Percentiles rank a stretch among this genome's conserved stretches.
Evolutionary conservation across 2,797 vertebrate species (phyloP).

Genomic region (Myotis daubentonii): DNA sequence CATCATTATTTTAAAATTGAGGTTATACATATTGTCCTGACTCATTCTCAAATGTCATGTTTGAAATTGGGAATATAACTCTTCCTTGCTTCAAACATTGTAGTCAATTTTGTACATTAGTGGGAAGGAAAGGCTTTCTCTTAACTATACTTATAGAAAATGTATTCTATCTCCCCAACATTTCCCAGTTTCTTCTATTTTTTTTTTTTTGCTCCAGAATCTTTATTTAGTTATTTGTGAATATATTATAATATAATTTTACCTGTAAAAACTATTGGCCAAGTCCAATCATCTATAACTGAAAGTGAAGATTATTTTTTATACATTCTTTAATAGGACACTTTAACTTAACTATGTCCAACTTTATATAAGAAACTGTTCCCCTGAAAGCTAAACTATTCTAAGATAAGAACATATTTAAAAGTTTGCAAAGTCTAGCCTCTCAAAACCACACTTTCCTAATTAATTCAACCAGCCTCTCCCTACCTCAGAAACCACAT

Average conservation of each 20-base stretch:
- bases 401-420: not conserved
- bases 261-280: conserved; percentile 12
- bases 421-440: not conserved
- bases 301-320: not conserved
- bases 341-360: not conserved
- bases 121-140: not conserved
- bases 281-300: not conserved
- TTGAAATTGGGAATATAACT: not conserved
- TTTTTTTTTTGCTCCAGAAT: not conserved
- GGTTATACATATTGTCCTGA: not conserved
- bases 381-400: conserved; percentile 24
- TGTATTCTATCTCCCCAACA: not conserved
- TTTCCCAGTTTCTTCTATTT: not conserved
- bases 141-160: not conserved
- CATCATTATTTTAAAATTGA: conserved; percentile 61
- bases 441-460: not conserved
- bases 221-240: conserved; percentile 1
- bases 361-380: conserved; percentile 17
- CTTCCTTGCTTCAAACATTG: not conserved
- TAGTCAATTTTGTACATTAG: not conserved
- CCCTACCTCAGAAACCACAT: not conserved
- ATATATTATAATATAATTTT: not conserved
- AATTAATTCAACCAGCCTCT: not conserved
- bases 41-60: not conserved
- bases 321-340: not conserved